phyloP scores from a whole-genome alignment of 2,797 vertebrate species.

The Diglossa cyanea region DNA sequence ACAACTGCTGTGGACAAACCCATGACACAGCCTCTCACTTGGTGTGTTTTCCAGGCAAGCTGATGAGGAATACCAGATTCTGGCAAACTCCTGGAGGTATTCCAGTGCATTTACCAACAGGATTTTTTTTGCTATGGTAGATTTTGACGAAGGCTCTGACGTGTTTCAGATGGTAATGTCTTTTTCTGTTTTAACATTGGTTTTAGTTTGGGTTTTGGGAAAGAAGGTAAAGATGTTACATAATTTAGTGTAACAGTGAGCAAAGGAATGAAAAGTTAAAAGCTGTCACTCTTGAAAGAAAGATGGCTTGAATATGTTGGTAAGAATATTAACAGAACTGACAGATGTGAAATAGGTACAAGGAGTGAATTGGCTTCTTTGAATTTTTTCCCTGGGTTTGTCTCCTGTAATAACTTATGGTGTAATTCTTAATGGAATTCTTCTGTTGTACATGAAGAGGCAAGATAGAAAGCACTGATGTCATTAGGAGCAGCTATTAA shows the following conservation, averaged over 20 bases:
- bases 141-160: conserved; percentile 97
- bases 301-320: not conserved
- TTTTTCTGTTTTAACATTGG: not conserved
- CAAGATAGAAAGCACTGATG: not conserved
- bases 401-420: not conserved
- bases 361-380: not conserved
- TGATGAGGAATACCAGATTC: conserved; percentile 94
- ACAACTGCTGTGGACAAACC: not conserved
- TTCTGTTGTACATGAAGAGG: rapidly evolving
- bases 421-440: not conserved
- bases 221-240: not conserved
- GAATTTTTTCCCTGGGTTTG: not conserved
- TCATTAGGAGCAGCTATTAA: not conserved
- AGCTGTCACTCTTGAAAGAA: not conserved
- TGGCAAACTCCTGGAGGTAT: conserved; percentile 99
- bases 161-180: conserved; percentile 94
- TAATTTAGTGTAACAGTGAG: not conserved
- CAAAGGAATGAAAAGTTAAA: not conserved
- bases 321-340: not conserved
- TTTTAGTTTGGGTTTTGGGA: not conserved
- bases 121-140: conserved; percentile 94
- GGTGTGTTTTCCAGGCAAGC: conserved; percentile 83
- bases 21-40: not conserved
- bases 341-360: not conserved
- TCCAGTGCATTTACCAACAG: conserved; percentile 94